Conservation (phyloP, 2,797 vertebrate genomes). For the Acipenser ruthenus region DNA sequence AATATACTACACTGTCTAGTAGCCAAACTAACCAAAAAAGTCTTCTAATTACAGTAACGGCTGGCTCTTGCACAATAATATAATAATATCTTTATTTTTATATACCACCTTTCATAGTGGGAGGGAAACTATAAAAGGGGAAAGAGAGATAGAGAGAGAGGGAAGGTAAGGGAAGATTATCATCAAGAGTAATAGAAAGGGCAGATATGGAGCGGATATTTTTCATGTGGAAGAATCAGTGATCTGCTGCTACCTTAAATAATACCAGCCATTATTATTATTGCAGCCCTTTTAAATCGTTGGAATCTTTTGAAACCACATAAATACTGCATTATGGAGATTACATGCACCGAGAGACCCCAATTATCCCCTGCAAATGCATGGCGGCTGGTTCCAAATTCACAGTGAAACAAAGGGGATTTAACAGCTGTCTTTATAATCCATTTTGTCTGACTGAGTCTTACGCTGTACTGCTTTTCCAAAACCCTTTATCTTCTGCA, state of each 20-base stretch:
- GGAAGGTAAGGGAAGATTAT: no score
- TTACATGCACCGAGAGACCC: constrained; percentile 14
- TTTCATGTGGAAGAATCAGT: not conserved
- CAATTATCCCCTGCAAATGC: constrained; percentile 12
- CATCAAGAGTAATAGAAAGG: no score
- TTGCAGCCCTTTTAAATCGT: constrained; percentile 8
- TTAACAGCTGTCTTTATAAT: constrained; percentile 17
- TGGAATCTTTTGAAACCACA: not conserved
- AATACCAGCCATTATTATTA: constrained; percentile 11
- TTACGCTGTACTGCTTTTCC: constrained; percentile 11
- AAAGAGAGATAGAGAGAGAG: no score
- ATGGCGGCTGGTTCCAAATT: constrained; percentile 11
- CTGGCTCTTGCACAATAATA: no score
- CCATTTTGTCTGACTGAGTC: constrained; percentile 13
- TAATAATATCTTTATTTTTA: no score
- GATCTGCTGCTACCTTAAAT: constrained; percentile 1
- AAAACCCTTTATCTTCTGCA: constrained; percentile 10
- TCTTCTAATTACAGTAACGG: no score
- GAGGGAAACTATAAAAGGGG: no score
- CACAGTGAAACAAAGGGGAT: constrained; percentile 16
- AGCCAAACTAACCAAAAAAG: no score
- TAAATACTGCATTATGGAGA: constrained; percentile 9
- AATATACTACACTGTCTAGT: no score
- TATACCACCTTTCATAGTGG: no score
- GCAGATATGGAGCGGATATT: no score